These are phyloP conservation scores for Tachina grossa DNA, from an alignment of 2,888 invertebrate genomes.

Conservation along the genomic window DNA sequence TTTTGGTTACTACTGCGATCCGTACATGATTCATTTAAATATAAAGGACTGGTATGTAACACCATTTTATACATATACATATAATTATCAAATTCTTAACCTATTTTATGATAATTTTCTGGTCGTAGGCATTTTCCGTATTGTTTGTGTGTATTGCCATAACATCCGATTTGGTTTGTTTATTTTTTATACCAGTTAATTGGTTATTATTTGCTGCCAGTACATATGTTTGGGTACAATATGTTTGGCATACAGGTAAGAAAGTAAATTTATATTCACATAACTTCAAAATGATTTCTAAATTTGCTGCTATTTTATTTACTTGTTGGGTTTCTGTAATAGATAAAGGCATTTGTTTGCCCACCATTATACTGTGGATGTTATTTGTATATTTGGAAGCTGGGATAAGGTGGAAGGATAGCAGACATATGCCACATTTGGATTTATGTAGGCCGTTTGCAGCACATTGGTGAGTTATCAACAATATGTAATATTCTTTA, in stretches of 20 bases:
- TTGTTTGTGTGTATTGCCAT: constrained; percentile 99
- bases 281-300: not conserved
- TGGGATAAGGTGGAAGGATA: constrained; percentile 91
- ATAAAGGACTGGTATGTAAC: constrained; percentile 95
- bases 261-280: not conserved
- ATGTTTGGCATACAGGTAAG: constrained; percentile 97
- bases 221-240: constrained; percentile 99
- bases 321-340: constrained; percentile 79
- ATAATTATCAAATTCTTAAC: not conserved
- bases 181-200: constrained; percentile 98
- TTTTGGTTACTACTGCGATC: constrained; percentile 98
- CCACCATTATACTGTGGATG: constrained; percentile 96
- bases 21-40: constrained; percentile 98
- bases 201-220: constrained; percentile 99
- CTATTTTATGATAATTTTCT: constrained; percentile 47
- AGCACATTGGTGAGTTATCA: constrained; percentile 91
- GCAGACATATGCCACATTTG: constrained; percentile 92
- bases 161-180: constrained; percentile 99
- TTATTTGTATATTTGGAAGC: constrained; percentile 97
- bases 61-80: not conserved
- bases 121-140: constrained; percentile 95
- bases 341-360: constrained; percentile 96
- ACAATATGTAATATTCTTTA: not conserved
- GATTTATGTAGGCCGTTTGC: constrained; percentile 98
- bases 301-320: constrained; percentile 7